Conservation (phyloP, 2,888 invertebrate genomes). For the Ryuthela nishihirai region DNA sequence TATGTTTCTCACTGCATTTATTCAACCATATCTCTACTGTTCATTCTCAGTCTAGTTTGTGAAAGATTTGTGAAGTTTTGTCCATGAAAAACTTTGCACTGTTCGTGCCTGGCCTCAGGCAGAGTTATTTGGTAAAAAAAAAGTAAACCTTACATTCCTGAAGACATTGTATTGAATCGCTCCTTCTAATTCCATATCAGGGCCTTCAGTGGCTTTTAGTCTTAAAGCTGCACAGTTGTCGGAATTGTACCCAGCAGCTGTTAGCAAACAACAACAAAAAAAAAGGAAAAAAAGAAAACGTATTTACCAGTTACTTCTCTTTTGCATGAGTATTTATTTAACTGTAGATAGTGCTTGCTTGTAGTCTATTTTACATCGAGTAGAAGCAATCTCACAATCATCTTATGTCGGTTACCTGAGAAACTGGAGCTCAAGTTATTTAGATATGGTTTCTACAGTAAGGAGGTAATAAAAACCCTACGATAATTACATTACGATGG, state of each 20-base stretch:
- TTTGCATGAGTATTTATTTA: slow-evolving; percentile 38
- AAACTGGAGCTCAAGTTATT: too few species aligned
- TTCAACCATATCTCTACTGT: slow-evolving; percentile 36
- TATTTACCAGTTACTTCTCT: slow-evolving; percentile 33
- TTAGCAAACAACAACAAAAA: slow-evolving; percentile 29
- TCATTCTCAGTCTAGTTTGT: slow-evolving; percentile 27
- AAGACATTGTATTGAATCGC: slow-evolving; percentile 27
- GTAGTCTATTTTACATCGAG: slow-evolving; percentile 33
- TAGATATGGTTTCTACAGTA: too few species aligned
- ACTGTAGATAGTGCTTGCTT: slow-evolving; percentile 30
- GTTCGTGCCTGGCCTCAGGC: slow-evolving; percentile 28
- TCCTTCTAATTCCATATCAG: slow-evolving; percentile 38
- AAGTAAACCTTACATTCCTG: slow-evolving; percentile 23
- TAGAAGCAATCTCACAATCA: too few species aligned
- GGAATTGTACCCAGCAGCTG: too few species aligned
- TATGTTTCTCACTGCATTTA: slow-evolving; percentile 38
- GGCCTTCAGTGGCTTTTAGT: too few species aligned
- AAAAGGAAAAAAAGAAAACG: slow-evolving; percentile 20
- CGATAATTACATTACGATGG: too few species aligned
- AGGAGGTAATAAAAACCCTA: too few species aligned
- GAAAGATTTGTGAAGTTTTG: slow-evolving; percentile 32
- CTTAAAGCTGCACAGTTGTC: too few species aligned
- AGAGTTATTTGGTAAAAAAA: slow-evolving; percentile 26
- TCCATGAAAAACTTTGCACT: slow-evolving; percentile 34
- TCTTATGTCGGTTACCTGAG: too few species aligned